These are phyloP conservation scores for Meloidogyne exigua DNA, from an alignment of 1,140 invertebrate species.

Conservation along the genomic window DNA sequence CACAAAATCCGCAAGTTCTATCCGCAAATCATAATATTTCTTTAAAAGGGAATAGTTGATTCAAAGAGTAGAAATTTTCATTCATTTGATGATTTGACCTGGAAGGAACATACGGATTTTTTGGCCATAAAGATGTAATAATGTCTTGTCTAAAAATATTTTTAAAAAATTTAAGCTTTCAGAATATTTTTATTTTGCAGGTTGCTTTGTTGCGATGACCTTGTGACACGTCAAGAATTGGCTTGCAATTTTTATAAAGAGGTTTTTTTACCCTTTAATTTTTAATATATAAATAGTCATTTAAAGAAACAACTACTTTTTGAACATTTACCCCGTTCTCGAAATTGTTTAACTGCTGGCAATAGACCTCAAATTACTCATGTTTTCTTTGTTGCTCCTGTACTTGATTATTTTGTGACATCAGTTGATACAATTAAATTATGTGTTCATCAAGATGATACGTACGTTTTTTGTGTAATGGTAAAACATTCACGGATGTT, in stretches of 20 bases:
- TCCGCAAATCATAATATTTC: no score
- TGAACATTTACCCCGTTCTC: conserved; percentile 16
- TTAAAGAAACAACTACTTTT: conserved; percentile 32
- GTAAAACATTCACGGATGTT: no score
- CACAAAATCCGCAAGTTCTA: no score
- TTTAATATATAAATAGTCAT: not conserved
- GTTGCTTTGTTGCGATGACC: conserved; percentile 32
- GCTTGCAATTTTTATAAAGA: conserved; percentile 35
- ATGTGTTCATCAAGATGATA: conserved; percentile 44
- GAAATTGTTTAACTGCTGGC: conserved; percentile 5
- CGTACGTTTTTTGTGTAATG: conserved; percentile 16
- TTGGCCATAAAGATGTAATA: no score
- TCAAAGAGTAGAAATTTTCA: no score
- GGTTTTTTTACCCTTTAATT: conserved; percentile 19
- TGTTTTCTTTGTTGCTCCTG: conserved; percentile 43
- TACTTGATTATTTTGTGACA: conserved; percentile 46
- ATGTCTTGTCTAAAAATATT: not conserved
- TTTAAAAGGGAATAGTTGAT: no score
- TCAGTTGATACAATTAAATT: conserved; percentile 47
- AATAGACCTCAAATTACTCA: conserved; percentile 10
- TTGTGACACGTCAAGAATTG: not conserved
- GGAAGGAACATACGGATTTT: no score
- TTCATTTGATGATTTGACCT: no score
- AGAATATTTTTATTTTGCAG: conserved; percentile 12
- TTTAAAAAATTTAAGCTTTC: conserved; percentile 3